Percentiles rank a stretch among this genome's conserved stretches.
Evolutionary conservation across 2,797 vertebrate genomes (phyloP).

Genomic region (Acridotheres tristis): DNA sequence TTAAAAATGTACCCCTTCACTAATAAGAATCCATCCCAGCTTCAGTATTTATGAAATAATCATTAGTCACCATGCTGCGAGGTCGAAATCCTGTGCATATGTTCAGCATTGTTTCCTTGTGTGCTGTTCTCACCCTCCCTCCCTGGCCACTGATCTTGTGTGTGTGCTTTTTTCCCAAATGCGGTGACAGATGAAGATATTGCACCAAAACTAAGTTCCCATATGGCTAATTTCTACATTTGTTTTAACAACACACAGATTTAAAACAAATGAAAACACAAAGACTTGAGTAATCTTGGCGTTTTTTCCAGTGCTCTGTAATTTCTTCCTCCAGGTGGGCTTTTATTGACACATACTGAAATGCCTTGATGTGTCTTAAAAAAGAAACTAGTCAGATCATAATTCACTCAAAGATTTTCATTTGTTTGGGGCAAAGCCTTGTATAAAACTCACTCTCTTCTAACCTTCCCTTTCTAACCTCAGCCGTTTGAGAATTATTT

Average conservation of each 20-base stretch:
- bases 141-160: conserved; percentile 58
- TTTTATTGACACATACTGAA: conserved; percentile 61
- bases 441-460: neutral
- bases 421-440: conserved; percentile 43
- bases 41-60: conserved; percentile 71
- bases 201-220: conserved; percentile 75
- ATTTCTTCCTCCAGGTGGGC: conserved; percentile 64
- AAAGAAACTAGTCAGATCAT: conserved; percentile 18
- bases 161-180: conserved; percentile 53
- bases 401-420: conserved; percentile 45
- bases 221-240: conserved; percentile 81
- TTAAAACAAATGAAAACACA: conserved; percentile 78
- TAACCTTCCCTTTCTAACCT: neutral
- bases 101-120: conserved; percentile 70
- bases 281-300: conserved; percentile 60
- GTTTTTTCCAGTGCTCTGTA: conserved; percentile 57
- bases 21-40: conserved; percentile 58
- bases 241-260: conserved; percentile 79
- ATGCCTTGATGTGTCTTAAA: conserved; percentile 60
- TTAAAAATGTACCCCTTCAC: conserved; percentile 25
- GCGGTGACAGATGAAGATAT: conserved; percentile 79
- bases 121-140: conserved; percentile 58
- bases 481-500: neutral
- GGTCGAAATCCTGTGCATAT: conserved; percentile 75
- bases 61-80: conserved; percentile 75